These are phyloP conservation scores for Huso huso DNA, from an alignment of 2,797 vertebrate species.

Conservation along the genomic window DNA sequence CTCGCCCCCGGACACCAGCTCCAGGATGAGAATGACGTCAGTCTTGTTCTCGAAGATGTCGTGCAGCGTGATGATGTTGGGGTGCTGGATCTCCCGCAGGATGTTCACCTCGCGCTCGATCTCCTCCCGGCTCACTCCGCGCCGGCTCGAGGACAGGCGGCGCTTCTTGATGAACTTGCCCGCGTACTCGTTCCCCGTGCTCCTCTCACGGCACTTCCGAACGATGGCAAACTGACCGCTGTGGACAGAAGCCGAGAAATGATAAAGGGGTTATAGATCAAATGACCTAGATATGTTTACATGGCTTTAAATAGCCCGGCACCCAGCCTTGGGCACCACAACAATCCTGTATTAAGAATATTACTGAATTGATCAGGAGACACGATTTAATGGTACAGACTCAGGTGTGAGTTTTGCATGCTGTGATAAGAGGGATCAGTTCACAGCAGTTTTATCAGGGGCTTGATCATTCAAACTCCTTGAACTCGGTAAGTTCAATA, in stretches of 20 bases:
- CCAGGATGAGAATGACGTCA: constrained; percentile 93
- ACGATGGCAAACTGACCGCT: constrained; percentile 96
- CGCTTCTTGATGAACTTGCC: constrained; percentile 98
- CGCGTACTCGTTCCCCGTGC: constrained; percentile 69
- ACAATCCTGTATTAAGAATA: not conserved
- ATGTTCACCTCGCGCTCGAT: constrained; percentile 95
- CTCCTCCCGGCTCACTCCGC: constrained; percentile 93
- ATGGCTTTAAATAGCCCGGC: not conserved
- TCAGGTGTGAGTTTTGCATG: too few species aligned
- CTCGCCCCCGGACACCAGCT: constrained; percentile 92
- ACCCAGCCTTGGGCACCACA: not conserved
- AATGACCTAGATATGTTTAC: not conserved
- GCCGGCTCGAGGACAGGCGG: constrained; percentile 84
- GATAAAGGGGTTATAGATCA: not conserved
- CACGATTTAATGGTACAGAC: not conserved
- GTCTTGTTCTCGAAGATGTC: constrained; percentile 98
- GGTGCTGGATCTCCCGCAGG: constrained; percentile 90
- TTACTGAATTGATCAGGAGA: not conserved
- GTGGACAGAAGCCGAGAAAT: accelerated
- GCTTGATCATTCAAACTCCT: too few species aligned
- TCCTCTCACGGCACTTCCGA: constrained; percentile 84
- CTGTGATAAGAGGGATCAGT: too few species aligned
- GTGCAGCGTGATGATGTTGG: constrained; percentile 95
- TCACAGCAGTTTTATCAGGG: too few species aligned
- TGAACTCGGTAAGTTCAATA: too few species aligned